phyloP scores from a whole-genome alignment of 2,888 invertebrate genomes.

The Megalurothrips usitatus region DNA sequence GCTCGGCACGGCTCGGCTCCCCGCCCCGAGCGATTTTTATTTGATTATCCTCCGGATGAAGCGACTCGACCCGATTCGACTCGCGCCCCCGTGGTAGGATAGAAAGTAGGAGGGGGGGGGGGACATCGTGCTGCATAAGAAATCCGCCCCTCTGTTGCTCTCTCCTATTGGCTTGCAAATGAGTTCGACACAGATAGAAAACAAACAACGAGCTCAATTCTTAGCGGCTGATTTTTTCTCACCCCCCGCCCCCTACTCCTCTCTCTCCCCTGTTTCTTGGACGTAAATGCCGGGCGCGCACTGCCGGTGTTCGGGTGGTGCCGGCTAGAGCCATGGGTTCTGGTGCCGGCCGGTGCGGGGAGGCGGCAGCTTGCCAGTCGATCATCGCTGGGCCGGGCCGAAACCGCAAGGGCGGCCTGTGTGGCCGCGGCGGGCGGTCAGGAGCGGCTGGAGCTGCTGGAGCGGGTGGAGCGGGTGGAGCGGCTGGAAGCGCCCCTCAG shows the following conservation, averaged over 20 bases:
- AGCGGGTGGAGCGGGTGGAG: no score
- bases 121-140: not conserved
- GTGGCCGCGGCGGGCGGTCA: not conserved
- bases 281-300: no score
- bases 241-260: no score
- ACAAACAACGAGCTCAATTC: no score
- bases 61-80: not conserved
- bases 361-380: not conserved
- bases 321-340: no score
- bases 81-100: not conserved
- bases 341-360: no score
- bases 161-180: not conserved
- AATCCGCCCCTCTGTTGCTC: not conserved
- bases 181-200: no score
- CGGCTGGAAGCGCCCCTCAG: no score
- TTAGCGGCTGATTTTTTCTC: no score
- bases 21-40: slow-evolving; percentile 6
- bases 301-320: no score
- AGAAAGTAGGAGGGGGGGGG: not conserved
- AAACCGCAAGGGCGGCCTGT: not conserved
- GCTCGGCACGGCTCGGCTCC: not conserved
- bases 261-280: no score
- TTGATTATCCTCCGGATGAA: slow-evolving; percentile 12
- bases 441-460: no score
- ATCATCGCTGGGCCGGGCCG: not conserved